Base-by-base conservation (phyloP, 2,113 vertebrate genomes). In the Pseudopipra pipra region DNA sequence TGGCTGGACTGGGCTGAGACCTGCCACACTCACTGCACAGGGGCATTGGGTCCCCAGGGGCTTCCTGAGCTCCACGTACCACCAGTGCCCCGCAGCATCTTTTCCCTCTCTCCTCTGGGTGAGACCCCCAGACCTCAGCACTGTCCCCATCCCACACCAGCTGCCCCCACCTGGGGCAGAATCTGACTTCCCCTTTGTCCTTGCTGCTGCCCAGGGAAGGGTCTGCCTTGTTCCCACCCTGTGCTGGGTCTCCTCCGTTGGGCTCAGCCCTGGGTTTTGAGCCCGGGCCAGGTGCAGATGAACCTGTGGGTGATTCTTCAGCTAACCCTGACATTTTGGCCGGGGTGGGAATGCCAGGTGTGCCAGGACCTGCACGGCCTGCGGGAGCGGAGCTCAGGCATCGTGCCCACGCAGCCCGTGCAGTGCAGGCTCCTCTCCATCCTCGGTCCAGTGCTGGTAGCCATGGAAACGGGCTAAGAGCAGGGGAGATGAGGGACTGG, bases 381-480 rank as follows among this genome's bases (percentile, higher is more conserved):
- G 5, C 10, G 2, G 82, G 77, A 74, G 66, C 46, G 39, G 30
- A 94, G 67, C 87, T 79, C 84, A 6, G 9, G 90, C 86, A 83
- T 2, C 2, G 24, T 94, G 92, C 81, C 94, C 70, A 11, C 47
- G 66, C 89, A 91, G n/a, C 54, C 59, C 2, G 92, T 89, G 93
- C 95, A 66, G 6, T 89, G 93, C 95, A 66, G 6, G 21, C 87
- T 97, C 72, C 91, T 98, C 91, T 90, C 96, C 94, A 94, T 97
- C 97, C 97, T 96, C 17, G 56, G 97, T 97, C 97, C 97, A 87
- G 96, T 6, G 4, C 96, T 27, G 46, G 98, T 98, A 97, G 96
- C 96, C 97, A 98, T 98, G 97, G 97, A 87, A 98, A 98, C 97
- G 83, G 93, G 95, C 96, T 93, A 94, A 97, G 96, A 97, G 97